Conservation (phyloP, 2,888 invertebrate genomes). For the Orthonevra nobilis region DNA sequence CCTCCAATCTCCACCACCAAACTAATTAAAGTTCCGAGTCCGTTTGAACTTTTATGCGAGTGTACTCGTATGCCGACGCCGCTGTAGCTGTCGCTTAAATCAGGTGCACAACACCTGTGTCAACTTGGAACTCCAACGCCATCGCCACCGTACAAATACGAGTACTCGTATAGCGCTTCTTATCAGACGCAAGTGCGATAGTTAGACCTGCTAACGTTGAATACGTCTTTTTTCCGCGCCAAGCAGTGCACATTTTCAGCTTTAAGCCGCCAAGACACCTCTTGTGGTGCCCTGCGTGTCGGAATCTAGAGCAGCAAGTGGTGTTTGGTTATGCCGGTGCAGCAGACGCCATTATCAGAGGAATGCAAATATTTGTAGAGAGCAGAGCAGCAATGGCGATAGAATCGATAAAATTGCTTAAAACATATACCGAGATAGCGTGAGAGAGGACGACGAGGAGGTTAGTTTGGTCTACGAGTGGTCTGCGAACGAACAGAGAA, state of each 20-base stretch:
- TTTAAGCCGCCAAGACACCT: constrained; percentile 16
- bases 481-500: neutral
- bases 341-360: constrained; percentile 51
- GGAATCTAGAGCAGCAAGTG: constrained; percentile 56
- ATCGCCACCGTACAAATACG: too few species aligned
- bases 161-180: too few species aligned
- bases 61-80: neutral
- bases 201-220: constrained; percentile 20
- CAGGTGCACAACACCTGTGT: constrained; percentile 78
- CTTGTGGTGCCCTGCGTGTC: constrained; percentile 42
- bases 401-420: constrained; percentile 24
- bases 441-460: neutral
- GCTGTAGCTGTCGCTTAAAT: constrained; percentile 69
- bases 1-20: too few species aligned
- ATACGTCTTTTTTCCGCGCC: constrained; percentile 31
- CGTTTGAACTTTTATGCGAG: constrained; percentile 54
- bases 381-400: constrained; percentile 33
- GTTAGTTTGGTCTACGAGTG: constrained; percentile 2
- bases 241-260: too few species aligned
- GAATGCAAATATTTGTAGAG: constrained; percentile 65
- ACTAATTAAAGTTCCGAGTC: constrained; percentile 62
- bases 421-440: too few species aligned
- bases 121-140: constrained; percentile 72
- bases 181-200: constrained; percentile 55
- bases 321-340: constrained; percentile 2